These are phyloP conservation scores for Perizoma flavofasciatum DNA, from an alignment of 2,888 invertebrate genomes.

Conservation along the genomic window DNA sequence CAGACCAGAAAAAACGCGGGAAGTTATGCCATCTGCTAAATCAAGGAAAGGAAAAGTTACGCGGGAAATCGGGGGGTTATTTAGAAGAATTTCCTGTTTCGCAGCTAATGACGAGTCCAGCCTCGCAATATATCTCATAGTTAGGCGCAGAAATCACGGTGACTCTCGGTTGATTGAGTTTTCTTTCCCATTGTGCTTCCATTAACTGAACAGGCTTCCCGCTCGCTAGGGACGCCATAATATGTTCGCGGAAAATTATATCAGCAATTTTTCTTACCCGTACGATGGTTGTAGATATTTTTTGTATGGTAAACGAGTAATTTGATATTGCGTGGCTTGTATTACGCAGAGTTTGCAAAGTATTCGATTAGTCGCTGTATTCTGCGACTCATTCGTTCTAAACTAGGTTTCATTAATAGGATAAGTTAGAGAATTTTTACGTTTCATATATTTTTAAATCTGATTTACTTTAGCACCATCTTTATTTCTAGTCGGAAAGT, in stretches of 20 bases:
- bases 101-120: slow-evolving; percentile 72
- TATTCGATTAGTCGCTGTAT: not conserved
- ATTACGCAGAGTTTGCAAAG: slow-evolving; percentile 5
- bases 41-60: slow-evolving; percentile 70
- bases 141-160: slow-evolving; percentile 80
- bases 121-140: slow-evolving; percentile 78
- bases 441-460: slow-evolving; percentile 29
- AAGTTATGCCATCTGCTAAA: slow-evolving; percentile 59
- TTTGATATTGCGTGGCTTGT: slow-evolving; percentile 22
- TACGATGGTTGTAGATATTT: slow-evolving; percentile 31
- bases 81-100: slow-evolving; percentile 62
- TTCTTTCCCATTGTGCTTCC: slow-evolving; percentile 80
- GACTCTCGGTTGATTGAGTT: slow-evolving; percentile 80
- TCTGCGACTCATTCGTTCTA: too few species aligned
- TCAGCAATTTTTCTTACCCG: slow-evolving; percentile 67
- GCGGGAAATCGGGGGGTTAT: slow-evolving; percentile 50
- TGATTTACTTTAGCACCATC: slow-evolving; percentile 30
- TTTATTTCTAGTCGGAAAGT: slow-evolving; percentile 47
- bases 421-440: not conserved
- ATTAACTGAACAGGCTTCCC: slow-evolving; percentile 78
- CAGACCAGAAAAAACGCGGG: slow-evolving; percentile 10
- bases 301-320: slow-evolving; percentile 31
- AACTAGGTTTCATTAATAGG: not conserved
- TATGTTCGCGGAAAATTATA: slow-evolving; percentile 75
- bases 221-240: slow-evolving; percentile 57